Conservation (phyloP, 2,113 vertebrate genomes). For the Cichladusa arquata region DNA sequence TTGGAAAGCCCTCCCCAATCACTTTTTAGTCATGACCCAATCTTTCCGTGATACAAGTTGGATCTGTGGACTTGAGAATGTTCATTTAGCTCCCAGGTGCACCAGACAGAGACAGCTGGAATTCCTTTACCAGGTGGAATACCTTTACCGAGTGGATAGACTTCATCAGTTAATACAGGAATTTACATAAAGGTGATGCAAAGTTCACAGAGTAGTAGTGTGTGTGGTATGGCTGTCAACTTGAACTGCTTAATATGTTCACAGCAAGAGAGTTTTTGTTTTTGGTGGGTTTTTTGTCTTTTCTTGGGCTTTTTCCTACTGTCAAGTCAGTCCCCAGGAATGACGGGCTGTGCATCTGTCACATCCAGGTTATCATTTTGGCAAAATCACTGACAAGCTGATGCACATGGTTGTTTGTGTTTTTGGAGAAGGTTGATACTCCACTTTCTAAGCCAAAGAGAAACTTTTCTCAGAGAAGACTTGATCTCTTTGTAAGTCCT, state of each 20-base stretch:
- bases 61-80: background rate
- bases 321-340: background rate
- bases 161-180: background rate
- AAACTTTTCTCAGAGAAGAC: background rate
- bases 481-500: background rate
- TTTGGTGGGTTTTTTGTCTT: background rate
- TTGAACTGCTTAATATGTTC: background rate
- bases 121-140: background rate
- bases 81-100: background rate
- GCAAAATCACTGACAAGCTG: background rate
- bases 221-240: background rate
- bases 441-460: background rate
- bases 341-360: background rate
- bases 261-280: accelerated
- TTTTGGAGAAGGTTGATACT: background rate
- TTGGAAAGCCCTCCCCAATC: background rate
- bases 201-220: background rate
- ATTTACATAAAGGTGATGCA: background rate
- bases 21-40: background rate
- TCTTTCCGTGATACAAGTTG: background rate
- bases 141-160: background rate
- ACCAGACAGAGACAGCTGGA: background rate
- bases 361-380: background rate
- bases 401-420: background rate
- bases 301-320: background rate